Evolutionary conservation across 2,113 vertebrate species (phyloP).

Genomic region (Neogale vison): DNA sequence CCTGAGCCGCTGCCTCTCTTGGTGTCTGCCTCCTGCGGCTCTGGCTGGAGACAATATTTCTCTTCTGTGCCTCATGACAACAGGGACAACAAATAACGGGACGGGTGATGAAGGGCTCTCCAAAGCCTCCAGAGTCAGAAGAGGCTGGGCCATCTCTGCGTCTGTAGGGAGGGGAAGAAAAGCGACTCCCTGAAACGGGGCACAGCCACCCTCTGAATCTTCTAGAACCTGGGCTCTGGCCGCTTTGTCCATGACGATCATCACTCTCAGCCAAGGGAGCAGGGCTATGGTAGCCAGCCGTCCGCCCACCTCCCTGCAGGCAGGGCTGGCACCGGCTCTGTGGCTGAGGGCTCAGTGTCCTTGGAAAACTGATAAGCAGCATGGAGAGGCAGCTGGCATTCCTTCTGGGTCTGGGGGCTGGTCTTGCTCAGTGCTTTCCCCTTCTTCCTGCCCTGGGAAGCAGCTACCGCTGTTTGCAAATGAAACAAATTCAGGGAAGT

Average conservation of each 20-base stretch:
- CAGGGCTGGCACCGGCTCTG: not conserved
- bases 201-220: not conserved
- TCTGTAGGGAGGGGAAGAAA: not conserved
- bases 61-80: slow-evolving; percentile 33
- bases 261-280: not conserved
- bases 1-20: not conserved
- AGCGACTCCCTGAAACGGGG: accelerated
- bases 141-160: not conserved
- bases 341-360: not conserved
- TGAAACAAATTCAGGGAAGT: not conserved
- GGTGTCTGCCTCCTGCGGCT: not conserved
- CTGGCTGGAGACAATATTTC: slow-evolving; percentile 54
- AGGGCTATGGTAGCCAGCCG: not conserved
- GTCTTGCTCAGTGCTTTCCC: not conserved
- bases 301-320: accelerated
- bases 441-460: not conserved
- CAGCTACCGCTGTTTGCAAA: not conserved
- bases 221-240: not conserved
- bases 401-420: accelerated
- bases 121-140: not conserved
- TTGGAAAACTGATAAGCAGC: not conserved
- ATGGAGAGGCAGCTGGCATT: not conserved
- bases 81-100: slow-evolving; percentile 5
- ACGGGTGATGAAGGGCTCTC: not conserved
- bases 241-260: not conserved